Percentiles rank a stretch among this genome's conserved stretches.
Evolutionary conservation across 92 coral and sea anemone species (phyloP).

Genomic region (Meandrina meandrites): DNA sequence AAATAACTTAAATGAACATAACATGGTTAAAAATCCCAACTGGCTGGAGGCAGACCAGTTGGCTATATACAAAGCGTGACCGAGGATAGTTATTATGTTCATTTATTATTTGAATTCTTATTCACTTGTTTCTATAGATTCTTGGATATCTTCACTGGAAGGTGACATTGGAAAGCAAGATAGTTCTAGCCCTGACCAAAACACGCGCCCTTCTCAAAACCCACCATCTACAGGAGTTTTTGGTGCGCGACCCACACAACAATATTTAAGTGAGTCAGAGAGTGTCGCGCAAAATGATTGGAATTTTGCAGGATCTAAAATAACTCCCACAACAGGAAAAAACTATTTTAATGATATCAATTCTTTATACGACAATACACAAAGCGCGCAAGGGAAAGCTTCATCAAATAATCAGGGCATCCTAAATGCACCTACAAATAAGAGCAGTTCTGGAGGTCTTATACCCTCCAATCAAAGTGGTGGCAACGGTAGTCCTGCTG

Average conservation of each 20-base stretch:
- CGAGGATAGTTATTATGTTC: too few relatives aligned
- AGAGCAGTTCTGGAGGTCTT: neutral
- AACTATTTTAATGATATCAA: neutral
- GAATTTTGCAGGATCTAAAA: neutral
- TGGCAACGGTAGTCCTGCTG: neutral
- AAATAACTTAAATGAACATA: too few relatives aligned
- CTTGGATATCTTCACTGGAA: constrained; percentile 15
- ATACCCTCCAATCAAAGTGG: neutral
- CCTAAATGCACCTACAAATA: neutral
- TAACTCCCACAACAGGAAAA: neutral
- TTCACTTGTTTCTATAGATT: neutral
- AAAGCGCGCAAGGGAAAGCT: neutral
- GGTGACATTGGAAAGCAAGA: neutral
- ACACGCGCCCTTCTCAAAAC: neutral
- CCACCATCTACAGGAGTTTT: neutral
- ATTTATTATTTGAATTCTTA: too few relatives aligned
- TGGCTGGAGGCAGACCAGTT: too few relatives aligned
- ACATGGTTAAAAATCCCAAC: too few relatives aligned
- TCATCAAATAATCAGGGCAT: neutral
- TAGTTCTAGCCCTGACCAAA: neutral
- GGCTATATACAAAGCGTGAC: too few relatives aligned
- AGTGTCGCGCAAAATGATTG: neutral
- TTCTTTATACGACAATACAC: neutral
- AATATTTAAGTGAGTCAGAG: neutral
- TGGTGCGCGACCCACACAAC: neutral